A percentile compares a stretch with the other conserved stretches of the same genome.
These are phyloP conservation scores for Anhinga rufa DNA, from an alignment of 2,113 vertebrate species.

Conservation along the genomic window DNA sequence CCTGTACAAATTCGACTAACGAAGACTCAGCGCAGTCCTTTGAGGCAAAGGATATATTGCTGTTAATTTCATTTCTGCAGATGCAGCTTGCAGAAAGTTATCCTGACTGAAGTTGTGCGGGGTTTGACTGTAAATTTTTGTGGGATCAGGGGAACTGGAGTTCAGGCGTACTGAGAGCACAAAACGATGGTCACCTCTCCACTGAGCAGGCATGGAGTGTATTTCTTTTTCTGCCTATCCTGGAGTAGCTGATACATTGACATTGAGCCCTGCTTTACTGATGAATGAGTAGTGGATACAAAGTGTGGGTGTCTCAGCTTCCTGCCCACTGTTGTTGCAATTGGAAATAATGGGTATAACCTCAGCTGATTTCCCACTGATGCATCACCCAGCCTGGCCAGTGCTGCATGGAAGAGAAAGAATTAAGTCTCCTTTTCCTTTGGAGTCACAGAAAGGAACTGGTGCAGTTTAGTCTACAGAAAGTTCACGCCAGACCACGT, in stretches of 20 bases:
- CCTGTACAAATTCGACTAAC: neutral
- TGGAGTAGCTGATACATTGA: neutral
- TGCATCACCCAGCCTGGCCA: neutral
- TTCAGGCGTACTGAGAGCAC: neutral
- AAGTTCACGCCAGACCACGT: neutral
- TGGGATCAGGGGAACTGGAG: neutral
- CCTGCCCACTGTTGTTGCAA: neutral
- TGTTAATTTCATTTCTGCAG: conserved; percentile 27
- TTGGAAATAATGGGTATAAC: neutral
- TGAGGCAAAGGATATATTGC: conserved; percentile 16
- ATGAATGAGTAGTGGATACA: neutral
- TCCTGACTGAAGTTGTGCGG: neutral
- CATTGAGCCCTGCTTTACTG: neutral
- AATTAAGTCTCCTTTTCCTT: neutral
- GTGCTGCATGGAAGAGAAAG: neutral
- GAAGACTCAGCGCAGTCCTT: neutral
- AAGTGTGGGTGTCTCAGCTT: neutral
- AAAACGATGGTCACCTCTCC: neutral
- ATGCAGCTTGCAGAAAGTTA: neutral
- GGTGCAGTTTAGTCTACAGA: neutral
- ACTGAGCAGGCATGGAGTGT: neutral
- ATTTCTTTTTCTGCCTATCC: neutral
- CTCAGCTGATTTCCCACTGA: neutral
- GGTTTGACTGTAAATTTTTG: conserved; percentile 1
- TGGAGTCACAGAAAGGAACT: neutral